These are phyloP conservation scores for Tethya wilhelma DNA, from an alignment of 37 sponge, comb jelly and placozoan genomes.

Conservation along the genomic window DNA sequence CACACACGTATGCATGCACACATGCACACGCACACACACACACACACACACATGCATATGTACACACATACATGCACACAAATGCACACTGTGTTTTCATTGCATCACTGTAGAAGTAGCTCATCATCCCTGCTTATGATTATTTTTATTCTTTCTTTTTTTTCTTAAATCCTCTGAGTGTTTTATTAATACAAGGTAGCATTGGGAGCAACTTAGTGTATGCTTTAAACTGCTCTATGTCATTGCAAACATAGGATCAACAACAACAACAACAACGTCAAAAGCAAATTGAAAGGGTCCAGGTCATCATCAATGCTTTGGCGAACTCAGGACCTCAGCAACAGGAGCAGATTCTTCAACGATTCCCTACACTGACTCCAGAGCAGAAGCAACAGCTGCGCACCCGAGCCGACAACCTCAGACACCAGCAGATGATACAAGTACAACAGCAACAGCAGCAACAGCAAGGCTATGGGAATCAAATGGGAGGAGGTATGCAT, in stretches of 20 bases:
- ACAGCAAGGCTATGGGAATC: too few relatives aligned
- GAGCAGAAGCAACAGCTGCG: constrained; percentile 18
- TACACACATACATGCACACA: too few relatives aligned
- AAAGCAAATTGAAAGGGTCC: not conserved
- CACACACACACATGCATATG: too few relatives aligned
- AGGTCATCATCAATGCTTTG: not conserved
- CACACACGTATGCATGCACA: too few relatives aligned
- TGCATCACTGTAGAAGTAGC: too few relatives aligned
- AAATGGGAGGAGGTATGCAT: too few relatives aligned
- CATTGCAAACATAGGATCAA: not conserved
- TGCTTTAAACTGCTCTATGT: too few relatives aligned
- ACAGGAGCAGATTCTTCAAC: constrained; percentile 14
- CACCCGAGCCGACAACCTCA: not conserved
- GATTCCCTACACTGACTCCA: not conserved
- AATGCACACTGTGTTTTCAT: too few relatives aligned
- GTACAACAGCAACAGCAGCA: constrained; percentile 48
- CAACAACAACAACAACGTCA: not conserved
- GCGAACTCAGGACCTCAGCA: constrained; percentile 22
- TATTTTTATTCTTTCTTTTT: not conserved
- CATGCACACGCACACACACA: too few relatives aligned
- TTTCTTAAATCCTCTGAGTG: not conserved
- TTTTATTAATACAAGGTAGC: too few relatives aligned
- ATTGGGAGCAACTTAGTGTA: too few relatives aligned
- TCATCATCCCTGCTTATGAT: not conserved
- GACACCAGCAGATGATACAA: constrained; percentile 15